Base-by-base conservation (phyloP, 1,140 invertebrate genomes). In the Leptopilina clavipes region DNA sequence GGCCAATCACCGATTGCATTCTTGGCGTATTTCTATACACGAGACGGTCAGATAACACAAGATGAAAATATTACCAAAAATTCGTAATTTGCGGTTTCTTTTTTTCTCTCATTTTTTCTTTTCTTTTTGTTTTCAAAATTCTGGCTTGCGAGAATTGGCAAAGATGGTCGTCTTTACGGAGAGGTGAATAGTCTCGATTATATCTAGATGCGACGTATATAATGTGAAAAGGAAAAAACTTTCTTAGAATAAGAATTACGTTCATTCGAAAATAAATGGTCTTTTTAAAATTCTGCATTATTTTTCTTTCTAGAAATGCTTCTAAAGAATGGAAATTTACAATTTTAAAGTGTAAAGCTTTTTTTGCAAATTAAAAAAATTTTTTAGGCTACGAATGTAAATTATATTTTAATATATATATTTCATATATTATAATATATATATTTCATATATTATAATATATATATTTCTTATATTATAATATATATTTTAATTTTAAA, bases 1-100 rank as follows among this genome's bases (percentile, higher is more conserved):
- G 73, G 76, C 81, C 81, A 82, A 82, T 82, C 59, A 65, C 59
- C 59, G 59, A 65, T 31, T 65, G 22, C 59, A 82, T 78, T 76
- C 81, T 76, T 82, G 78, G 79, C 78, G 78, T 82, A 82, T 82
- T 82, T 80, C 76, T 80, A 2, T 1, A 1, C 5, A 31, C 25
- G 1, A 31, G 76, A 31, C 78, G n/a, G 59, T 73, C 56, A 75
- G 65, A 77, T 80, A 82, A 78, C 76, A 40, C 37, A 9, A 40
- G 73, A 82, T 82, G 73, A 80, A 82, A 82, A 82, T 82, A 80
- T 82, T 82, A 76, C 78, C 70, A 75, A 78, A 75, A 78, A 80
- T 72, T 22, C 22, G 56, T 56, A 71, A 71, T 70, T 45, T 70
- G 72, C 43, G 74, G 76, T 74, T 78, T 45, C 11, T 22, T 31